Percentiles rank a stretch among this genome's conserved stretches.
Conservation (phyloP, 2,888 invertebrate species). For the Rhogogaster chlorosoma region DNA sequence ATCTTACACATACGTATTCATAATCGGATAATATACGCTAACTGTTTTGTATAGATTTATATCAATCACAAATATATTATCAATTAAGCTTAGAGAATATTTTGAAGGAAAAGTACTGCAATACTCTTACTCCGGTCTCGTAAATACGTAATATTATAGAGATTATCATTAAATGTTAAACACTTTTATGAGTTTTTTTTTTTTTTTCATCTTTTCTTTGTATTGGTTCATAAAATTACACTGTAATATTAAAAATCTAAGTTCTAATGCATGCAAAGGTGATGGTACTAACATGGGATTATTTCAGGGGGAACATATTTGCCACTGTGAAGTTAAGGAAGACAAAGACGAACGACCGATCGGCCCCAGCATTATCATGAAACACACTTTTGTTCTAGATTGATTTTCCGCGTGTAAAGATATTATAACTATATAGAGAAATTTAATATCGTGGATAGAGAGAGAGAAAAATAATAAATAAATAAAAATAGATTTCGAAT, state of each 20-base stretch:
- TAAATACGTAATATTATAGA: conserved; percentile 23
- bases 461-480: neutral
- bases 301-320: conserved; percentile 90
- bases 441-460: neutral
- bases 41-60: neutral
- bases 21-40: neutral
- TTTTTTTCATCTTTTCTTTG: neutral
- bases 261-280: conserved; percentile 40
- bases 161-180: conserved; percentile 2
- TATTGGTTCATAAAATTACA: neutral
- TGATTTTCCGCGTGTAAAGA: neutral
- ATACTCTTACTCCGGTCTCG: conserved; percentile 29
- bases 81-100: neutral
- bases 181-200: neutral
- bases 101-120: conserved; percentile 22
- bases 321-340: conserved; percentile 94
- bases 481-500: neutral
- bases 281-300: conserved; percentile 59
- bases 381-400: conserved; percentile 49
- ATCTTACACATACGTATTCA: neutral
- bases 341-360: conserved; percentile 92
- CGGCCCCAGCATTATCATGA: conserved; percentile 84
- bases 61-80: neutral
- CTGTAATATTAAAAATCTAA: neutral
- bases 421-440: no score